Base-by-base conservation (phyloP, 2,113 vertebrate species). In the Nothocercus julius region DNA sequence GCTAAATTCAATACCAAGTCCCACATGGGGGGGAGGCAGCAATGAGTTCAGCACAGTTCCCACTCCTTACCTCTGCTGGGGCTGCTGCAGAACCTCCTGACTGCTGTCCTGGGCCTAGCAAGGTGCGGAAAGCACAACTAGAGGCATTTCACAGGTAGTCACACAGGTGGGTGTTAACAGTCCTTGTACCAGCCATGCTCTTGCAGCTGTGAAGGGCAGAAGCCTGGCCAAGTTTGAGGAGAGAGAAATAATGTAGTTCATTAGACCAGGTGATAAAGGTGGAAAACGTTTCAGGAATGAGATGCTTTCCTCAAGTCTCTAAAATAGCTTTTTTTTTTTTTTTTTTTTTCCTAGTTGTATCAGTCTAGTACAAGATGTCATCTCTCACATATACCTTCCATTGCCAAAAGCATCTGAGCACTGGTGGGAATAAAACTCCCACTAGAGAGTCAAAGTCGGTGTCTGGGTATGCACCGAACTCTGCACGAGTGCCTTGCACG, bases 361-460 rank as follows among this genome's bases (percentile, higher is more conserved):
- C 14, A 24, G 47, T 15, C 80, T 73, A 63, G 13, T 54, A 82
- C 72, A 82, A n/a, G 18, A 44, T 19, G 47, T 17, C 1, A 2
- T 11, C 11, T 68, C 80, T 73, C 32, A 62, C 63, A 19, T 12
- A 89, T n/a, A 27, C 36, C 30, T 30, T 72, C 34, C 16, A 6
- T 75, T 54, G 53, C 64, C 36, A 85, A 59, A n/a, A 74, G 49
- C 34, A 21, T 53, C 28, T n/a, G 38, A 17, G 13, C 0, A 0
- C 58, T 76, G 59, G 13, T 47, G 10, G 54, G 59, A 87, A 54
- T 58, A 27, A 5, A 0, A 0, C 27, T 82, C 12, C 11, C 27
- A 63, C 67, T 64, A 49, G 44, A 40, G 34, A 68, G 54, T 30
- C n/a, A 13, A 85, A 69, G 63, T 4, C 21, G 36, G 32, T 76